These are phyloP conservation scores for Parauchenoglanis ngamensis DNA, from an alignment of 2,797 vertebrate species.

Conservation along the genomic window DNA sequence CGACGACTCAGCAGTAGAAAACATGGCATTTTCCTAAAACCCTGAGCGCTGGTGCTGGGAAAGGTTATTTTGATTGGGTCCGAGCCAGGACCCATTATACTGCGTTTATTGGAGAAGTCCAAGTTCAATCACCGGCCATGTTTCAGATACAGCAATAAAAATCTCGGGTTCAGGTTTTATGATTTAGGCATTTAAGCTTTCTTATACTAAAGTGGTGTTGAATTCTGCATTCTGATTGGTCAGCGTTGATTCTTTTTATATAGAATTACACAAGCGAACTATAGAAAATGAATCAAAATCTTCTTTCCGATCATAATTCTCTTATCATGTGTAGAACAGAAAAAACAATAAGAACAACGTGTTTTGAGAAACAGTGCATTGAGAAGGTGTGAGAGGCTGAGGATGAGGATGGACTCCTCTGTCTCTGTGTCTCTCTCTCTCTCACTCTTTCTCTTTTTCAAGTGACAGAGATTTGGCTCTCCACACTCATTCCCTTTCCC, in stretches of 20 bases:
- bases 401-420: not conserved
- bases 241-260: not conserved
- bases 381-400: not conserved
- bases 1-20: not conserved
- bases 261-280: not conserved
- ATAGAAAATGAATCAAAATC: not conserved
- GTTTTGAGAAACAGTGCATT: not conserved
- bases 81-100: not conserved
- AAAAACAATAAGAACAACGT: not conserved
- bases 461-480: not conserved
- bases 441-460: not conserved
- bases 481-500: not conserved
- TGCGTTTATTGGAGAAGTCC: not conserved
- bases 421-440: not conserved
- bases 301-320: slow-evolving; percentile 10
- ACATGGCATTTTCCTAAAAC: not conserved
- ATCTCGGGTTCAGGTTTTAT: not conserved
- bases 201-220: not conserved
- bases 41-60: not conserved
- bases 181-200: not conserved
- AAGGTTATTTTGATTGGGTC: not conserved
- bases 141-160: not conserved
- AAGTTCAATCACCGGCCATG: not conserved
- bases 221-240: not conserved
- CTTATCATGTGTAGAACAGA: not conserved